These are phyloP conservation scores for Epinotia ramella DNA, from an alignment of 2,888 invertebrate genomes.

Conservation along the genomic window DNA sequence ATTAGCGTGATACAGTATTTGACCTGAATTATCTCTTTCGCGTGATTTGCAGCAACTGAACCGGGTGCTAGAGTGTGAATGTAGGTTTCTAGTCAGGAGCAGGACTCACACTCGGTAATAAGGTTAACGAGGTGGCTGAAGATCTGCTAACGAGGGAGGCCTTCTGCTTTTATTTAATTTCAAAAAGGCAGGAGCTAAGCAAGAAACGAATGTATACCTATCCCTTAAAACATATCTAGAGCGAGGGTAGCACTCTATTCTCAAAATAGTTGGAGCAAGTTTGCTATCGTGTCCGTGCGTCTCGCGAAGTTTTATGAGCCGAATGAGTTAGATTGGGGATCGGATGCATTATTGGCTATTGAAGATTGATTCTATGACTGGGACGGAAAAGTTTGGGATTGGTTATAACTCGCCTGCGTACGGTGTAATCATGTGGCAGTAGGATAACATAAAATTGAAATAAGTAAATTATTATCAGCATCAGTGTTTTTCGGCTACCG, in stretches of 20 bases:
- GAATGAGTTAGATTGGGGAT: constrained; percentile 75
- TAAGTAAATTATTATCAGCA: not conserved
- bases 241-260: constrained; percentile 52
- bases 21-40: constrained; percentile 29
- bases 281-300: constrained; percentile 63
- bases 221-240: constrained; percentile 8
- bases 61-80: constrained; percentile 30
- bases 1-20: constrained; percentile 2
- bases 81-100: constrained; percentile 48
- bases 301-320: constrained; percentile 76
- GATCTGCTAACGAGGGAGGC: constrained; percentile 67
- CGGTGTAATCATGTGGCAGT: constrained; percentile 24
- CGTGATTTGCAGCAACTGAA: constrained; percentile 21
- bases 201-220: not conserved
- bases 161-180: constrained; percentile 67
- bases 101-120: constrained; percentile 70
- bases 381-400: constrained; percentile 44
- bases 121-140: constrained; percentile 76
- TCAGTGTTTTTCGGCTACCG: not conserved
- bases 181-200: constrained; percentile 51
- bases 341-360: constrained; percentile 77
- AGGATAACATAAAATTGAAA: not conserved
- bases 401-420: constrained; percentile 34
- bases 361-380: constrained; percentile 64
- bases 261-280: constrained; percentile 68